These are phyloP conservation scores for Coracopsis vasa DNA, from an alignment of 2,113 vertebrate genomes.

Conservation along the genomic window DNA sequence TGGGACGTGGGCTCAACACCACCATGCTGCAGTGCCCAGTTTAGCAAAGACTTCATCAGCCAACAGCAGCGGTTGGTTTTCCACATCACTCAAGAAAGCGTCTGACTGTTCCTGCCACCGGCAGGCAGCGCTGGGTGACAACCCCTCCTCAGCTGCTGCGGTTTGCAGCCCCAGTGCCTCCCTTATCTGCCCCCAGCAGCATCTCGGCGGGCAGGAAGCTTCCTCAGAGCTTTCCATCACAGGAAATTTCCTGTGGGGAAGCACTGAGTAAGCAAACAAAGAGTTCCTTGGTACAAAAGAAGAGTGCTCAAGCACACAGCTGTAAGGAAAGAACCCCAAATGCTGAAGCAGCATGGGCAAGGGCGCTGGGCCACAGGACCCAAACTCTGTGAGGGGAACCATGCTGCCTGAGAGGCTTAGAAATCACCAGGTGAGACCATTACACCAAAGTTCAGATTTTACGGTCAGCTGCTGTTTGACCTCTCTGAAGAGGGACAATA, in stretches of 20 bases:
- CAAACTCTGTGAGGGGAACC: background rate
- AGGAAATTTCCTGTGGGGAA: conserved; percentile 84
- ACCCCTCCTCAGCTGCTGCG: background rate
- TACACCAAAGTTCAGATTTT: background rate
- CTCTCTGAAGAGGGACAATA: background rate
- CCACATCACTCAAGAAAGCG: background rate
- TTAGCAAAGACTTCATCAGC: background rate
- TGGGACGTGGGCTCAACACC: background rate
- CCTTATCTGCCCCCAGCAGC: conserved; percentile 71
- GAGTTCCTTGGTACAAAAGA: conserved; percentile 18
- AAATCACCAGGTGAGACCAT: background rate
- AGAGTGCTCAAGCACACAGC: background rate
- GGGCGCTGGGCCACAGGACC: background rate
- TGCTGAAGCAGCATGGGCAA: background rate
- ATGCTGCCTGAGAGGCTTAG: background rate
- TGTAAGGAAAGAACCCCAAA: background rate
- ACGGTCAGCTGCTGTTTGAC: background rate
- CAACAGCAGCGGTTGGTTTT: background rate
- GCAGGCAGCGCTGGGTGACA: background rate
- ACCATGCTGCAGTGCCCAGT: background rate
- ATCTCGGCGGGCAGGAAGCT: conserved; percentile 73
- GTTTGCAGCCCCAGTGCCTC: background rate
- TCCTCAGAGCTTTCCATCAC: conserved; percentile 73
- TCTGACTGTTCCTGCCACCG: background rate
- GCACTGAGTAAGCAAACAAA: conserved; percentile 67